Evolutionary conservation across 2,113 vertebrate species (phyloP).

Genomic region (Poicephalus meyeri): DNA sequence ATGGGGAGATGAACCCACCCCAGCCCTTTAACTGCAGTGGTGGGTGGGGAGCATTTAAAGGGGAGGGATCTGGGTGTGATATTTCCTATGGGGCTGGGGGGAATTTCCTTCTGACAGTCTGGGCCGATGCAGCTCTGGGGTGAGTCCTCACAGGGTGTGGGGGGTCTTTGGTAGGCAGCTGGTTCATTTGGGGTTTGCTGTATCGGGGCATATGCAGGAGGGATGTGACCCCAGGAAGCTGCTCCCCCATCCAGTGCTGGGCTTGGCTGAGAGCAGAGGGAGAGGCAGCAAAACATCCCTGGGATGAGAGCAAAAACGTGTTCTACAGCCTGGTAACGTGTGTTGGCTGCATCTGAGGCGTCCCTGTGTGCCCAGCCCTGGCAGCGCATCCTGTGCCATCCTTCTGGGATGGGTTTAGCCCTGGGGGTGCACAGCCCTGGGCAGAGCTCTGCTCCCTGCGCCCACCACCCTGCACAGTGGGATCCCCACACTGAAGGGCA

Average conservation of each 20-base stretch:
- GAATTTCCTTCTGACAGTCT: not conserved
- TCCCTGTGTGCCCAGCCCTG: not conserved
- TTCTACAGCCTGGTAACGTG: not conserved
- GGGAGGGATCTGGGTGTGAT: not conserved
- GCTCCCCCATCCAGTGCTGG: not conserved
- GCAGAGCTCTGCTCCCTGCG: not conserved
- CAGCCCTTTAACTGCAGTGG: not conserved
- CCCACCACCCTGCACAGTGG: fast-evolving
- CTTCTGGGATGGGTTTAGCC: not conserved
- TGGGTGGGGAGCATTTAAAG: not conserved
- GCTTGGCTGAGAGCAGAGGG: not conserved
- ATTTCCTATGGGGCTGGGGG: not conserved
- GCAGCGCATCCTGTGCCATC: fast-evolving
- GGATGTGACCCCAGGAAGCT: not conserved
- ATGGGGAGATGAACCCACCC: not conserved
- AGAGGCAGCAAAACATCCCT: not conserved
- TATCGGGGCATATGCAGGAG: fast-evolving
- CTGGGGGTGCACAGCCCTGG: not conserved
- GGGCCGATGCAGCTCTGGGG: not conserved
- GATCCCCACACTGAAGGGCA: not conserved
- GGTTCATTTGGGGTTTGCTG: not conserved
- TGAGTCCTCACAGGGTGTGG: not conserved
- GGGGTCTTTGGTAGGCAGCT: no score
- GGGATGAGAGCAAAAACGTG: not conserved
- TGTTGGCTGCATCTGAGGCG: not conserved